Evolutionary conservation across 2,113 vertebrate species (phyloP), one percentile per base, ranked within the genome.

Genomic region (Silurus asotus): DNA sequence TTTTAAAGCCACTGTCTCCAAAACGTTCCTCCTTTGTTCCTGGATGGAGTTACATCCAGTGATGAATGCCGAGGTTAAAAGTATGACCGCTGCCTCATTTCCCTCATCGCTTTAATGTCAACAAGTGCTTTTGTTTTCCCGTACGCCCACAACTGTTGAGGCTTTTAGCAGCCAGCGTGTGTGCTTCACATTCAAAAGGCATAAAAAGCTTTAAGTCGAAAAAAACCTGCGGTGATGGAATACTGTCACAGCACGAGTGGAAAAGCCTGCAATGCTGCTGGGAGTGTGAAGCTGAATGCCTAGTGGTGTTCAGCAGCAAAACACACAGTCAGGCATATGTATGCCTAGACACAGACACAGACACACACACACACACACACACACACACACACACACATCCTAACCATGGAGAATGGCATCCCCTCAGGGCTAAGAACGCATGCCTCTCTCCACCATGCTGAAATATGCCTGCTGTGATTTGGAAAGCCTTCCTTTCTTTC

Each of bases 81-180:
- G 84, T 88, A 74, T 89, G 88, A 81, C 91, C 83, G 85, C 81
- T 83, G 89, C 88, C 89, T 89, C 65, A 82, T 84, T 91, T 90
- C 49, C 84, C 89, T 88, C 89, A 88, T 86, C 87, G 61, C 59
- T 51, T 59, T 92, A 89, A 92, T 90, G 90, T 94, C 93, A 93
- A 93, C 92, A 92, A 92, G 84, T 91, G 92, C 91, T 89, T 90
- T 88, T 87, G 92, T 92, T 82, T 69, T 75, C 82, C 90, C 75
- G 82, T 91, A 91, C 88, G 92, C 91, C 82, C 80, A 83, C 70
- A 82, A 82, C 88, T 83, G 91, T 87, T 88, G 88, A 92, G 89
- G 92, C 92, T 93, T 93, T 94, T 93, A 94, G 92, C 91, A 85
- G 91, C 87, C 86, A 87, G 84, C 83, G 62, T 91, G 92, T 91